Evolutionary conservation across 2,113 vertebrate species (phyloP).

Genomic region (Menura novaehollandiae): DNA sequence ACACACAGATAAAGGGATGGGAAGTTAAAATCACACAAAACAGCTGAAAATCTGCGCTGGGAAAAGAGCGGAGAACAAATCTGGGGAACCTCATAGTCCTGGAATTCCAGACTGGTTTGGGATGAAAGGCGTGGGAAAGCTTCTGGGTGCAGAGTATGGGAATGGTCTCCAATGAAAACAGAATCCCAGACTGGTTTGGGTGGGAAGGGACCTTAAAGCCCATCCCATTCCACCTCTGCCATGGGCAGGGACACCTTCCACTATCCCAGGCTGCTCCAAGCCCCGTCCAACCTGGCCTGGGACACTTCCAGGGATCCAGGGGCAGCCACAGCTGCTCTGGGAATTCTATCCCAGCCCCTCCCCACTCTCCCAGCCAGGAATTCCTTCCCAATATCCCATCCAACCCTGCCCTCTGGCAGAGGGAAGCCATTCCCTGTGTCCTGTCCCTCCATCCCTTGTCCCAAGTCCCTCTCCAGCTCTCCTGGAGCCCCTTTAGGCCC

Average conservation of each 20-base stretch:
- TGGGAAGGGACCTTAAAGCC: background rate
- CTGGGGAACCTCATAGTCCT: rapidly evolving
- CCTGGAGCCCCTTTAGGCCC: background rate
- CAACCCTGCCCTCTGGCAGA: background rate
- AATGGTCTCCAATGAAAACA: too few species aligned
- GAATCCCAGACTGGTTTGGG: too few species aligned
- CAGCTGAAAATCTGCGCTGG: background rate
- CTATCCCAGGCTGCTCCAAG: background rate
- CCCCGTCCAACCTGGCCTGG: background rate
- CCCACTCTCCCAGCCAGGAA: background rate
- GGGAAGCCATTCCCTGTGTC: background rate
- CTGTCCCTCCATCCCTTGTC: background rate
- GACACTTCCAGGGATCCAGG: background rate
- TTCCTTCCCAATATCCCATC: background rate
- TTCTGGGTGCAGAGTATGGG: too few species aligned
- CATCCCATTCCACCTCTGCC: background rate
- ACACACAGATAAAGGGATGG: too few species aligned
- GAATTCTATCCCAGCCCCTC: background rate
- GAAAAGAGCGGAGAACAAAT: rapidly evolving
- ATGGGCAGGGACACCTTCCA: background rate
- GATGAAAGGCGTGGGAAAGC: too few species aligned
- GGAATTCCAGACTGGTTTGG: too few species aligned
- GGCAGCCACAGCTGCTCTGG: background rate
- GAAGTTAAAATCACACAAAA: background rate
- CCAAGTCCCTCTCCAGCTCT: background rate